Conservation (phyloP, 2,113 vertebrate genomes). For the Rhinoderma darwinii region DNA sequence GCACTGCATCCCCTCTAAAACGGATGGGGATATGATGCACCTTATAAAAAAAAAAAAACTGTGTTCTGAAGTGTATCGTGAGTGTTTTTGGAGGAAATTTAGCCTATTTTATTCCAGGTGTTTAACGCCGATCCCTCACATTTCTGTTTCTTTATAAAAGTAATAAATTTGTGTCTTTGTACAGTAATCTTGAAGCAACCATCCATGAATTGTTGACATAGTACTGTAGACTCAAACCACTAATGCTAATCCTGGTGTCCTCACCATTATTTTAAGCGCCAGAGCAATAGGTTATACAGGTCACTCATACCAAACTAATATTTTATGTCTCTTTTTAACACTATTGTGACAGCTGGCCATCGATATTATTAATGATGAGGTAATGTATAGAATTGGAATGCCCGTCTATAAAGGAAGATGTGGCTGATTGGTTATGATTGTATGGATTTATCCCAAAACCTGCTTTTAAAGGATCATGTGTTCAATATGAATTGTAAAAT, state of each 20-base stretch:
- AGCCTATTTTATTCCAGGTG: slow-evolving; percentile 46
- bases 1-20: slow-evolving; percentile 47
- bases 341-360: background rate
- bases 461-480: background rate
- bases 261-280: background rate
- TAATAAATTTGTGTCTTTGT: slow-evolving; percentile 48
- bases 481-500: background rate
- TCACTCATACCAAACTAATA: background rate
- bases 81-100: slow-evolving; percentile 31
- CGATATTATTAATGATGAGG: background rate
- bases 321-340: slow-evolving; percentile 14
- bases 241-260: slow-evolving; percentile 34
- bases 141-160: slow-evolving; percentile 26
- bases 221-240: slow-evolving; percentile 48
- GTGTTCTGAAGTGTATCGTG: slow-evolving; percentile 51
- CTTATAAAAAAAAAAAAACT: slow-evolving; percentile 23
- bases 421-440: background rate
- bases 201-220: slow-evolving; percentile 40
- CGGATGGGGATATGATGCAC: slow-evolving; percentile 48
- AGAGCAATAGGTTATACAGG: slow-evolving; percentile 16
- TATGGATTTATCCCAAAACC: background rate
- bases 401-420: background rate
- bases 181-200: slow-evolving; percentile 30
- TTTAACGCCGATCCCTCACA: slow-evolving; percentile 22
- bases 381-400: background rate